These are phyloP conservation scores for Drosophila ambigua DNA, from an alignment of 1,140 invertebrate genomes.

Conservation along the genomic window DNA sequence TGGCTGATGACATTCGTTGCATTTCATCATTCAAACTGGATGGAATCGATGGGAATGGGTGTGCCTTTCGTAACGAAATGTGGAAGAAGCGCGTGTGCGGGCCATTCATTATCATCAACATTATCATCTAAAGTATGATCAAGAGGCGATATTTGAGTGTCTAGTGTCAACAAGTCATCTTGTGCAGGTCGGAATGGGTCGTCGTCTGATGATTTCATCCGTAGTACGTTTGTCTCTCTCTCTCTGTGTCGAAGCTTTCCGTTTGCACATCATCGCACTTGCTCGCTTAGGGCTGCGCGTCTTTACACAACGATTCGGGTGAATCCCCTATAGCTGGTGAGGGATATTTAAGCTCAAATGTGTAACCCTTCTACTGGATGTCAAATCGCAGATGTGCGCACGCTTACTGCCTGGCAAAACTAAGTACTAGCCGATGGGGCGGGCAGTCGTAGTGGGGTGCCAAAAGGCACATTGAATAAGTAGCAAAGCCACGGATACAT, in stretches of 20 bases:
- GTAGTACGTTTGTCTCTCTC: not conserved
- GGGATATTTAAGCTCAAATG: too few relatives aligned
- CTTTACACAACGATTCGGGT: too few relatives aligned
- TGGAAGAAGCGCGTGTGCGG: constrained; percentile 14
- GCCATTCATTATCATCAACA: constrained; percentile 29
- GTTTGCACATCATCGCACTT: too few relatives aligned
- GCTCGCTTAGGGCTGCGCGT: too few relatives aligned
- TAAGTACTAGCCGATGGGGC: too few relatives aligned
- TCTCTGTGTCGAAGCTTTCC: not conserved
- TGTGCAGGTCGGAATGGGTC: constrained; percentile 30
- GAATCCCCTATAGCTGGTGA: too few relatives aligned
- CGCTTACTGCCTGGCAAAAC: too few relatives aligned
- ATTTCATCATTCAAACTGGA: too few relatives aligned
- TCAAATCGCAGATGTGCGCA: too few relatives aligned
- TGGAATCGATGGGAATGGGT: constrained; percentile 10
- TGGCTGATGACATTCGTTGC: too few relatives aligned
- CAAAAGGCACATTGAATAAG: not conserved
- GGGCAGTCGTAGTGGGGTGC: too few relatives aligned
- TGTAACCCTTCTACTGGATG: too few relatives aligned
- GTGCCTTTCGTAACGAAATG: constrained; percentile 34
- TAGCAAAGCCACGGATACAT: not conserved
- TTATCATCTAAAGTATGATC: constrained; percentile 50
- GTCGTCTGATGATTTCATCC: constrained; percentile 31
- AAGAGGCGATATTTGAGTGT: constrained; percentile 23
- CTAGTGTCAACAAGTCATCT: constrained; percentile 37